Evolutionary conservation across 2,888 invertebrate genomes (phyloP).

Genomic region (Ennomos fuscantarius): DNA sequence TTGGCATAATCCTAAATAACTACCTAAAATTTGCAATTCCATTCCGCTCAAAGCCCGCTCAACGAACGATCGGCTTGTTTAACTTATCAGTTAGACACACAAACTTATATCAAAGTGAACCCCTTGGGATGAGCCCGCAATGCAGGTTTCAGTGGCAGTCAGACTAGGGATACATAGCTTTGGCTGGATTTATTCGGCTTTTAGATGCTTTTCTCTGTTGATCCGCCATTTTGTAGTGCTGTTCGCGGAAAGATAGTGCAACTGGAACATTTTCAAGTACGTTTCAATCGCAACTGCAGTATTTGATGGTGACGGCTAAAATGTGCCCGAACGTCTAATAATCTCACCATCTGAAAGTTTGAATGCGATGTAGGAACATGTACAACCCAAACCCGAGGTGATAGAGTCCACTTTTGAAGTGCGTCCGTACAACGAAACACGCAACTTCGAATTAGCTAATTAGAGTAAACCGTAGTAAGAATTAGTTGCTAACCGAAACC

Average conservation of each 20-base stretch:
- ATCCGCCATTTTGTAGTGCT: slow-evolving; percentile 1
- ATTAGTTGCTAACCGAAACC: too few species aligned
- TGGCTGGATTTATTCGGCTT: slow-evolving; percentile 13
- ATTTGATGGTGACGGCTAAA: too few species aligned
- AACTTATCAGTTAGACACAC: slow-evolving; percentile 25
- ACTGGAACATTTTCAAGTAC: slow-evolving; percentile 2
- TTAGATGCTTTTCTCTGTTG: slow-evolving; percentile 3
- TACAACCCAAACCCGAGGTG: too few species aligned
- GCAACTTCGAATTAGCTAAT: too few species aligned
- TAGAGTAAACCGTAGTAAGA: too few species aligned
- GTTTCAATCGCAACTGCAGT: too few species aligned
- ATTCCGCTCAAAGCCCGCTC: slow-evolving; percentile 10
- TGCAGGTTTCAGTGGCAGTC: slow-evolving; percentile 25
- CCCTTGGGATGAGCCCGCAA: slow-evolving; percentile 32
- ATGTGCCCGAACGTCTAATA: too few species aligned
- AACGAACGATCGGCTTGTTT: slow-evolving; percentile 17
- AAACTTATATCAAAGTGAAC: slow-evolving; percentile 34
- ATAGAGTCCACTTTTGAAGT: too few species aligned
- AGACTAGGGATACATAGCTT: slow-evolving; percentile 8
- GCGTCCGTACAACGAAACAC: too few species aligned
- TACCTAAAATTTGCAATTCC: slow-evolving; percentile 9
- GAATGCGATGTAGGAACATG: too few species aligned
- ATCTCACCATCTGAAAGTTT: too few species aligned
- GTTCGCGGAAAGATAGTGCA: background rate
- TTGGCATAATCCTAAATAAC: background rate